phyloP scores from a whole-genome alignment of 1,140 invertebrate species.

The Cylas formicarius region DNA sequence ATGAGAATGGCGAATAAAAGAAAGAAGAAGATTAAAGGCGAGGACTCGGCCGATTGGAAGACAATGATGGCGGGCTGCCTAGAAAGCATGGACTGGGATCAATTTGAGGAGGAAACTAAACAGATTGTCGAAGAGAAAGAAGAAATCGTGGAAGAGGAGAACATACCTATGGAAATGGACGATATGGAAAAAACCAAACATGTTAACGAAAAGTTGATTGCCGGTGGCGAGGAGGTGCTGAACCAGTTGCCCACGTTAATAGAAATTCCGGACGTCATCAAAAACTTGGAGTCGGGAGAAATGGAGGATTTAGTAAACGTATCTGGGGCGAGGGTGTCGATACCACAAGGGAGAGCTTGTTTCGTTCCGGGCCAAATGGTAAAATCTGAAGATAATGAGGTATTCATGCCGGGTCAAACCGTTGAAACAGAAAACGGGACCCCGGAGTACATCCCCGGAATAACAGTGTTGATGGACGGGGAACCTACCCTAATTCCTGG shows the following conservation, averaged over 20 bases:
- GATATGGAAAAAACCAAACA: conserved; percentile 51
- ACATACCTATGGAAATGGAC: conserved; percentile 45
- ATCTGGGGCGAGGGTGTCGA: conserved; percentile 56
- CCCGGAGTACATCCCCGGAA: conserved; percentile 60
- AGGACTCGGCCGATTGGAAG: conserved; percentile 36
- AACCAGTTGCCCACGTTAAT: conserved; percentile 53
- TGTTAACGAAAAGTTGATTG: conserved; percentile 47
- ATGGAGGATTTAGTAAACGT: conserved; percentile 52
- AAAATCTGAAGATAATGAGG: conserved; percentile 54
- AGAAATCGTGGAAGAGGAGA: conserved; percentile 34
- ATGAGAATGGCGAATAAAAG: conserved; percentile 37
- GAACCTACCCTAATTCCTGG: conserved; percentile 58
- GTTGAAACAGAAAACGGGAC: conserved; percentile 55
- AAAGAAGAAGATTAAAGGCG: conserved; percentile 43
- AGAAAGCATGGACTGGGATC: conserved; percentile 39
- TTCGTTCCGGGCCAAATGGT: conserved; percentile 55
- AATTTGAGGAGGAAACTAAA: conserved; percentile 44
- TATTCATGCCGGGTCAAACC: conserved; percentile 67
- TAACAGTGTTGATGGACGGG: conserved; percentile 58
- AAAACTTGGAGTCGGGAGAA: conserved; percentile 56
- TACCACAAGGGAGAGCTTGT: conserved; percentile 46
- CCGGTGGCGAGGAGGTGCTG: conserved; percentile 45
- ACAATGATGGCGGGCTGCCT: conserved; percentile 34
- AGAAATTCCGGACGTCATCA: conserved; percentile 55
- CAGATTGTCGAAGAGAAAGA: conserved; percentile 36